These are phyloP conservation scores for Orchestia grillus DNA, from an alignment of 1,140 invertebrate species.

Conservation along the genomic window DNA sequence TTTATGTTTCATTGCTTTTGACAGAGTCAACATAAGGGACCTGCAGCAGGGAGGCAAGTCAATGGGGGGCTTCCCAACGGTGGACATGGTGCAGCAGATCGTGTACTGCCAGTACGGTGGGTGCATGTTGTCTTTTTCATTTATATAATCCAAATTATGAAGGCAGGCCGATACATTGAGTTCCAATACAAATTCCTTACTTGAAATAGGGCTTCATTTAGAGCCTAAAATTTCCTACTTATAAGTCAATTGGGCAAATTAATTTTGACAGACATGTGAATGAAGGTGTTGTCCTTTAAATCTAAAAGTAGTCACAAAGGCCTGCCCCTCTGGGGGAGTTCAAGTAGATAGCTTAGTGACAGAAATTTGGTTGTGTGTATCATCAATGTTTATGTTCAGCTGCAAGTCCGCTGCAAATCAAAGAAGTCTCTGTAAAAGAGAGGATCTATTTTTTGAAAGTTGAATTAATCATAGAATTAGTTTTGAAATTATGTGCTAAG, in stretches of 20 bases:
- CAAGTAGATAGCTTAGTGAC: no score
- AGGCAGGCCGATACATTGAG: no score
- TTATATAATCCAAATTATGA: no score
- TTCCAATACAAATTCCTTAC: no score
- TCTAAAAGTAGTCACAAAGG: no score
- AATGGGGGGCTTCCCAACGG: slow-evolving; percentile 77
- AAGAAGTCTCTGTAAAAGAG: not conserved
- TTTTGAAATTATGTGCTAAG: not conserved
- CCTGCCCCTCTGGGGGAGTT: no score
- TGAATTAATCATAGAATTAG: not conserved
- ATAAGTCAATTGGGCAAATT: no score
- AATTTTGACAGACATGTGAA: no score
- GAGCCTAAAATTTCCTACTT: no score
- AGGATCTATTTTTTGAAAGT: not conserved
- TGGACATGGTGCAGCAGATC: slow-evolving; percentile 77
- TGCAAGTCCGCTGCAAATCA: not conserved
- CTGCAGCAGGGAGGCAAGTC: slow-evolving; percentile 73
- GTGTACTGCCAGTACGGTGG: slow-evolving; percentile 76
- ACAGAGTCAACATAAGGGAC: slow-evolving; percentile 77
- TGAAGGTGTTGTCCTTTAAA: no score
- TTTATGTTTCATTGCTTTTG: not conserved
- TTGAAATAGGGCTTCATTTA: no score
- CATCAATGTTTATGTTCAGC: not conserved
- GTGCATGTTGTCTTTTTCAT: slow-evolving; percentile 23
- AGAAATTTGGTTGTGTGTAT: no score